A percentile compares a stretch with the other conserved stretches of the same genome.
These are phyloP conservation scores for Archips xylosteana DNA, from an alignment of 2,888 invertebrate species.

Conservation along the genomic window DNA sequence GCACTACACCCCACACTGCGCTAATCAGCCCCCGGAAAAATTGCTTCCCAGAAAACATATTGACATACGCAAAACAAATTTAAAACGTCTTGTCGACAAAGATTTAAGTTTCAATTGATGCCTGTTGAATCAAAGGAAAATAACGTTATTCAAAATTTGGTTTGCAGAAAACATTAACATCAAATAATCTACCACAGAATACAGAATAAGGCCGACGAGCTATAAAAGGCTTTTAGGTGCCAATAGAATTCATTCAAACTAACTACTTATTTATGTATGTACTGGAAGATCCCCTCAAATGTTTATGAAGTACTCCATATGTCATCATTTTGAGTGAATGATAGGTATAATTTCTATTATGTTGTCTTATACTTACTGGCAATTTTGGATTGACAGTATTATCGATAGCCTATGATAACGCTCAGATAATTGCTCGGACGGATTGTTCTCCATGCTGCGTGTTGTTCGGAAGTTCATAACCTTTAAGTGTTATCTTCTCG, in stretches of 20 bases:
- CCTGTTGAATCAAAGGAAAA: background rate
- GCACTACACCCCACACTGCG: conserved; percentile 49
- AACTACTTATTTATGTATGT: too few species aligned
- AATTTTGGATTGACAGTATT: background rate
- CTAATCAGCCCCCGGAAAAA: conserved; percentile 44
- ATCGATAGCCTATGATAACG: conserved; percentile 9
- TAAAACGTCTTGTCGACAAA: conserved; percentile 1
- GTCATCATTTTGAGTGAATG: background rate
- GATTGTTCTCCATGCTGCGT: background rate
- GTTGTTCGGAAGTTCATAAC: background rate
- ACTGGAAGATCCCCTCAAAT: too few species aligned
- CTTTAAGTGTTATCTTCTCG: background rate
- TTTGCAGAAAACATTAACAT: background rate
- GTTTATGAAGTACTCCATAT: background rate
- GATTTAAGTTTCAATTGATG: background rate
- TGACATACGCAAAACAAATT: conserved; percentile 1
- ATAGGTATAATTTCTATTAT: background rate
- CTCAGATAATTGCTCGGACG: background rate
- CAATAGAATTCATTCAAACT: too few species aligned
- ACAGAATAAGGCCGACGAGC: background rate
- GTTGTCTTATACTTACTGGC: background rate
- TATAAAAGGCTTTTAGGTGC: background rate
- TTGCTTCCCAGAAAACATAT: conserved; percentile 10
- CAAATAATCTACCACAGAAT: background rate
- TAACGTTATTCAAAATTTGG: background rate